Conservation (phyloP, 2,113 vertebrate genomes). For the Catharus fuscescens region DNA sequence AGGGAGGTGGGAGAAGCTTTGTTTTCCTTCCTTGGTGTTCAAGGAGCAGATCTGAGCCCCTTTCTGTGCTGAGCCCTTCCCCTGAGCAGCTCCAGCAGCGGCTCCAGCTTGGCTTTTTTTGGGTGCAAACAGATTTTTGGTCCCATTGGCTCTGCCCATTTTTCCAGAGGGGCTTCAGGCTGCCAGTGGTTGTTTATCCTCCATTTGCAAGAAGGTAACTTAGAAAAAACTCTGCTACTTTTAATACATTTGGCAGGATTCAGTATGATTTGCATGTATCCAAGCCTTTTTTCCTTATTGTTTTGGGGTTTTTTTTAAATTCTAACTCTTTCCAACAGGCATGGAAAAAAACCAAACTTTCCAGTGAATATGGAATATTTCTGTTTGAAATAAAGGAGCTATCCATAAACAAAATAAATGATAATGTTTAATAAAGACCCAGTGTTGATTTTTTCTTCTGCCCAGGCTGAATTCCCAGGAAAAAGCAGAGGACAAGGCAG, state of each 20-base stretch:
- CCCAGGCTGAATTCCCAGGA: not conserved
- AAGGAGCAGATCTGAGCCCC: not conserved
- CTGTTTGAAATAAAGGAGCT: conserved; percentile 51
- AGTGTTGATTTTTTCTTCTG: not conserved
- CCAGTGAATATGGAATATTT: conserved; percentile 15
- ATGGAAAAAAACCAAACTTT: not conserved
- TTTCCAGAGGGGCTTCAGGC: not conserved
- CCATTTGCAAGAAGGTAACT: not conserved
- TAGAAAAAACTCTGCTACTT: conserved; percentile 24
- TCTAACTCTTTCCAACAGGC: conserved; percentile 48
- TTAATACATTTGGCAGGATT: conserved; percentile 2
- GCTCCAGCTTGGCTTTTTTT: not conserved
- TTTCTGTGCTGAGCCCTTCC: not conserved
- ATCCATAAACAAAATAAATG: conserved; percentile 32
- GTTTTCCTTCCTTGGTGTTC: not conserved
- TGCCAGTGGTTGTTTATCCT: not conserved
- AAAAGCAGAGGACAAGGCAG: not conserved
- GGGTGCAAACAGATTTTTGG: not conserved
- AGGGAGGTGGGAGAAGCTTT: not conserved
- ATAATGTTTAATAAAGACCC: not conserved
- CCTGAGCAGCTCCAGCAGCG: not conserved
- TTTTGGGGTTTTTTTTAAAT: not conserved
- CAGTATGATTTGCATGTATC: conserved; percentile 66
- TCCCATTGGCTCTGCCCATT: not conserved
- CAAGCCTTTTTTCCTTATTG: not conserved